Conservation (phyloP, 2,113 vertebrate genomes). For the Eira barbara region DNA sequence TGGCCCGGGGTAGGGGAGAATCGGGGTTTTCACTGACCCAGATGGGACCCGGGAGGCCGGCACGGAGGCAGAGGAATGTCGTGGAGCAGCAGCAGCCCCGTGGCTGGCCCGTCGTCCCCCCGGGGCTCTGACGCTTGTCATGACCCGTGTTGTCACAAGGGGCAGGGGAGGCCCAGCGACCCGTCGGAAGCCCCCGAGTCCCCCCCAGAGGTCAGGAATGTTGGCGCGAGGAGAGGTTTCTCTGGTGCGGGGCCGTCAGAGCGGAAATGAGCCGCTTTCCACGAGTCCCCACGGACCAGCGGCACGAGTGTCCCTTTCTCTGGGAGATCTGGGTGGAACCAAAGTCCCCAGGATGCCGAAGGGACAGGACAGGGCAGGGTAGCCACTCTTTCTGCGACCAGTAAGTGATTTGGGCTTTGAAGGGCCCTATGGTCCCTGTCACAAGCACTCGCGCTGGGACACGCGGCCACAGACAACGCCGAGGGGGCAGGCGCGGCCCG, state of each 20-base stretch:
- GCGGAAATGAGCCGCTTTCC: rapidly evolving
- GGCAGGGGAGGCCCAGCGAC: neutral
- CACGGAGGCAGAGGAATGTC: rapidly evolving
- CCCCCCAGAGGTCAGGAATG: neutral
- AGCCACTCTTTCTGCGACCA: neutral
- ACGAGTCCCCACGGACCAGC: rapidly evolving
- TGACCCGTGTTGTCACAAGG: rapidly evolving
- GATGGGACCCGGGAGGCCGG: neutral
- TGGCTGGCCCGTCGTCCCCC: neutral
- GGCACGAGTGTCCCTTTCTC: neutral
- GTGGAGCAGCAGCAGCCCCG: rapidly evolving
- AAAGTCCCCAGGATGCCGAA: neutral
- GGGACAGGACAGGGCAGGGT: neutral
- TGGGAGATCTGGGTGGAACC: neutral
- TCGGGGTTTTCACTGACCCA: neutral
- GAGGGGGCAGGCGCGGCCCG: rapidly evolving
- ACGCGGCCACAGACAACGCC: neutral
- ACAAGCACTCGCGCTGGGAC: neutral
- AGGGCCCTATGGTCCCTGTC: neutral
- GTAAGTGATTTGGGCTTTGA: neutral
- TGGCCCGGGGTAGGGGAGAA: neutral
- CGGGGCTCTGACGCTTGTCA: neutral
- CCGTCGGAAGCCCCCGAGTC: neutral
- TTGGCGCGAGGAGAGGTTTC: neutral
- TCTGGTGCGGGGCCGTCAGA: neutral